phyloP scores from a whole-genome alignment of 2,888 invertebrate species.

The Stramonita haemastoma region DNA sequence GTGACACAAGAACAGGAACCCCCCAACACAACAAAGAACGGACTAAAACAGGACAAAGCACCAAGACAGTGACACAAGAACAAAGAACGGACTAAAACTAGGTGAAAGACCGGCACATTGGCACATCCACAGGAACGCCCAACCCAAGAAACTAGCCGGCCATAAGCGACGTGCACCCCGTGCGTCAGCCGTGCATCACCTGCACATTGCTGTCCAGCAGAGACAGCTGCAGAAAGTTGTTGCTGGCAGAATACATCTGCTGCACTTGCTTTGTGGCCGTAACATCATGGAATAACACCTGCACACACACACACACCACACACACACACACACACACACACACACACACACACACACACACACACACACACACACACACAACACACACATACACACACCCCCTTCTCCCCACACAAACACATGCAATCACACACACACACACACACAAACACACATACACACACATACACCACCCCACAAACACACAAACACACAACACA shows the following conservation, averaged over 20 bases:
- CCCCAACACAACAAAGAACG: no score
- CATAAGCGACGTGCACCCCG: no score
- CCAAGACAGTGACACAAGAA: not conserved
- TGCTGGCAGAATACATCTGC: constrained; percentile 48
- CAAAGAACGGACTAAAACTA: not conserved
- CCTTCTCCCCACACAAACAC: no score
- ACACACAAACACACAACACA: no score
- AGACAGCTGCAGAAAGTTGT: constrained; percentile 47
- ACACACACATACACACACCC: no score
- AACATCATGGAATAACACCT: constrained; percentile 47
- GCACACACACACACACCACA: not conserved
- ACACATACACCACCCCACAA: no score
- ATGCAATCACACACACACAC: no score
- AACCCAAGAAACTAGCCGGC: no score
- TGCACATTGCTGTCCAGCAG: constrained; percentile 36
- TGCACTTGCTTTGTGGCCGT: constrained; percentile 42
- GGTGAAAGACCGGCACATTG: not conserved
- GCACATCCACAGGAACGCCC: not conserved
- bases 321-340: not conserved
- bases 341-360: constrained; percentile 3
- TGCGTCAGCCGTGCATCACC: constrained; percentile 24
- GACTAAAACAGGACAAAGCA: no score
- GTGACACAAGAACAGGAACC: no score
- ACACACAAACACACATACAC: no score
- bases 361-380: not conserved